Percentiles rank a stretch among this genome's conserved stretches.
Evolutionary conservation across 2,797 vertebrate genomes (phyloP).

Genomic region (Pogonophryne albipinna): DNA sequence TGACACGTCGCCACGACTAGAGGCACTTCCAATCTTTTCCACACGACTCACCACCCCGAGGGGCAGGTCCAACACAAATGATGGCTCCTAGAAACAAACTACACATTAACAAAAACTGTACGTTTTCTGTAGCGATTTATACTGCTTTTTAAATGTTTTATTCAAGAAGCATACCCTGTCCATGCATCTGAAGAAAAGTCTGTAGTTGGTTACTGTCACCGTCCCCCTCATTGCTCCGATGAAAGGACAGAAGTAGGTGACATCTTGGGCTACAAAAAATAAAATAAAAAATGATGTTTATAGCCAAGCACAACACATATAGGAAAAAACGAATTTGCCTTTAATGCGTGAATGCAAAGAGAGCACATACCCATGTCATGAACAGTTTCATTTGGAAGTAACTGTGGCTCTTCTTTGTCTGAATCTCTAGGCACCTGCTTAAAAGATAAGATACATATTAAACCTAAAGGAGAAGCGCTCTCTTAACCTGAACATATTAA

Average conservation of each 20-base stretch:
- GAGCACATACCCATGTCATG: slow-evolving; percentile 86
- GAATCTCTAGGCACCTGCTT: slow-evolving; percentile 87
- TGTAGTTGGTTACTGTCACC: slow-evolving; percentile 95
- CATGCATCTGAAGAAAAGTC: slow-evolving; percentile 96
- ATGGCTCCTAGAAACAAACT: slow-evolving; percentile 87
- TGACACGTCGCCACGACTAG: slow-evolving; percentile 92
- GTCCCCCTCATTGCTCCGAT: slow-evolving; percentile 93
- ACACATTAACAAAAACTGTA: slow-evolving; percentile 6
- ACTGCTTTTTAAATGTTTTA: background rate
- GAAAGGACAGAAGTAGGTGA: slow-evolving; percentile 98
- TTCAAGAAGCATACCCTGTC: slow-evolving; percentile 87
- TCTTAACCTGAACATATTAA: background rate
- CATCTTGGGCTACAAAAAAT: slow-evolving; percentile 90
- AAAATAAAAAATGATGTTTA: background rate
- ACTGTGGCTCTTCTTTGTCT: slow-evolving; percentile 92
- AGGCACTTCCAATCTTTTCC: slow-evolving; percentile 93
- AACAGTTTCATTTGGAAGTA: slow-evolving; percentile 93
- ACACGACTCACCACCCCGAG: slow-evolving; percentile 96
- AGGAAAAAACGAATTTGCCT: background rate
- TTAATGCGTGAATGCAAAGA: background rate
- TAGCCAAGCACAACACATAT: background rate
- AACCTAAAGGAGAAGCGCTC: background rate
- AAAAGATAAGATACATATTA: slow-evolving; percentile 35
- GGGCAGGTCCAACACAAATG: slow-evolving; percentile 94
- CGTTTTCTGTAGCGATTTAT: background rate